Evolutionary conservation across 2,113 vertebrate genomes (phyloP).

Genomic region (Tyto alba): DNA sequence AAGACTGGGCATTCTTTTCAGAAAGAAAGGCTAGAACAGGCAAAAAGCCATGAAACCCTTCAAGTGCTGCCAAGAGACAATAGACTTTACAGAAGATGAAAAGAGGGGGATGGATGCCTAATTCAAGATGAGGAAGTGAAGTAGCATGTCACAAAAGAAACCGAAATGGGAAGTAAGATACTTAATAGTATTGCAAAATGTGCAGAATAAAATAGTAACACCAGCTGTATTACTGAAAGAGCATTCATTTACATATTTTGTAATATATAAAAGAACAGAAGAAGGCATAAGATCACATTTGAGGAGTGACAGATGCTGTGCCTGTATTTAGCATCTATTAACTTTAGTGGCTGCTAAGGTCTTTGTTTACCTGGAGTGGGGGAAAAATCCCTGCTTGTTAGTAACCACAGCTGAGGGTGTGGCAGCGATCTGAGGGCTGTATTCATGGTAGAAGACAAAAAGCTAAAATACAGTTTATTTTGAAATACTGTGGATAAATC

Average conservation of each 20-base stretch:
- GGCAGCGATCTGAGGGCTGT: background rate
- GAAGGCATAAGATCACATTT: background rate
- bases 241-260: background rate
- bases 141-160: background rate
- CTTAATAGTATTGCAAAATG: background rate
- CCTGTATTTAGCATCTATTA: background rate
- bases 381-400: background rate
- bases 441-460: background rate
- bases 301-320: background rate
- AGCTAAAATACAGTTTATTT: background rate
- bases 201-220: background rate
- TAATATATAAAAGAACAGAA: background rate
- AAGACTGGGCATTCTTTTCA: background rate
- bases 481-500: background rate
- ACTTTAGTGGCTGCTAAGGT: background rate
- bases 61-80: constrained; percentile 12
- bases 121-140: background rate
- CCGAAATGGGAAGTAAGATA: background rate
- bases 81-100: background rate
- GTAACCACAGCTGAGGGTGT: background rate
- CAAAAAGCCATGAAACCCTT: constrained; percentile 8
- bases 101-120: background rate
- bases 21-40: background rate
- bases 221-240: background rate
- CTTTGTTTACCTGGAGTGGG: background rate